Evolutionary conservation across 1,140 invertebrate genomes (phyloP), one percentile per base, ranked within the genome.

Genomic region (Drosophila nigromelanica): DNA sequence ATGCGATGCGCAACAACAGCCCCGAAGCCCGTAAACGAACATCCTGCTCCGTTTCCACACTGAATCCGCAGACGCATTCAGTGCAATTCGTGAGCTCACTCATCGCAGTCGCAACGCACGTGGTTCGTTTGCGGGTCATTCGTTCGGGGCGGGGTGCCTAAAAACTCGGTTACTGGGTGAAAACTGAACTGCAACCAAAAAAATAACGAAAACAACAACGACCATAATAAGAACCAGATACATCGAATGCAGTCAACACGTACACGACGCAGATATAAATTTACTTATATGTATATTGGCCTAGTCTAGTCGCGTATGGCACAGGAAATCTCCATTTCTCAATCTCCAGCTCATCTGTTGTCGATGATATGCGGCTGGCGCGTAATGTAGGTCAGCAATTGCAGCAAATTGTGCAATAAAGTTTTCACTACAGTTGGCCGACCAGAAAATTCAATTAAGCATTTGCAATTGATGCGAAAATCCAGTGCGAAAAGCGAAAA

Each of bases 141-240:
- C 66, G 50, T 40, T 63, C 33, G 79, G 83, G 73, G 79, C 59
- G 83, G 76, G 68, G 70, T 54, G 62, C 59, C 68, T 73, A 51
- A 71, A 62, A 87, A 87, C 73, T 87, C 82, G 82, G 82, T 87
- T 87, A 87, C 82, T 87, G 83, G 82, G 82, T 89, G 79, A 87
- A 87, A 89, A 78, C 70, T 72, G 74, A 77, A 54, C 39, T 47
- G 33, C 43, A 61, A 61, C 63, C 60, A 60, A 52, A 54, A 60
- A 14, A 27, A 40, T 42, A 27, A n/a, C 45, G 12, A 40, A 12
- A 6, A 40, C 5, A 40, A n/a, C 39, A 40, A 40, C 39, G 24
- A 48, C 2, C 24, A 24, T 27, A 30, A 48, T 27, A n/a, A 14
- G 47, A 30, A 27, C 12, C 14, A 52, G 30, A 52, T 52, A 52